Evolutionary conservation across 2,797 vertebrate species (phyloP).

Genomic region (Acipenser oxyrinchus): DNA sequence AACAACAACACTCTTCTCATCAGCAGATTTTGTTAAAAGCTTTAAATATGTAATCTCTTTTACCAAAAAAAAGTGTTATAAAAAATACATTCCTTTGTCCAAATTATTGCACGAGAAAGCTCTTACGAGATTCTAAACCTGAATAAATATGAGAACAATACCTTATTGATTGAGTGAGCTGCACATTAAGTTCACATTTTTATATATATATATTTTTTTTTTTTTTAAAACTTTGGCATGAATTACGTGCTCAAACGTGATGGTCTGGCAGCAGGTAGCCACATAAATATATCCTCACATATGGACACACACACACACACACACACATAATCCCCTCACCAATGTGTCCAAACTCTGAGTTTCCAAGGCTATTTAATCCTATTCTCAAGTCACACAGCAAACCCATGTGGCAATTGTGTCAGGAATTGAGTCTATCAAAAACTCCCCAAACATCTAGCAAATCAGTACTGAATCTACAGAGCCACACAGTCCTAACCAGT

Average conservation of each 20-base stretch:
- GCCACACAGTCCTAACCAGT: too few species aligned
- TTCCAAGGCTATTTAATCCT: too few species aligned
- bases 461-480: too few species aligned
- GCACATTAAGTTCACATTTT: too few species aligned
- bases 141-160: conserved; percentile 1
- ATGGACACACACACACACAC: not conserved
- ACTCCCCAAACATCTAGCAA: too few species aligned
- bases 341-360: too few species aligned
- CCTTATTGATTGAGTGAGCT: not conserved
- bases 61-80: not conserved
- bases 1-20: not conserved
- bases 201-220: not conserved
- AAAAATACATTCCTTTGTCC: conserved; percentile 5
- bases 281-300: not conserved
- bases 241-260: not conserved
- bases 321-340: not conserved
- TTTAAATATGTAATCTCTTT: not conserved
- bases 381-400: too few species aligned
- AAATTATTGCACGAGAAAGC: conserved; percentile 1
- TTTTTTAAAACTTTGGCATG: not conserved
- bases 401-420: too few species aligned
- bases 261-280: not conserved
- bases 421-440: too few species aligned
- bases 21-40: not conserved
- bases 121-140: not conserved